Evolutionary conservation across 2,797 vertebrate species (phyloP).

Genomic region (Alosa sapidissima): DNA sequence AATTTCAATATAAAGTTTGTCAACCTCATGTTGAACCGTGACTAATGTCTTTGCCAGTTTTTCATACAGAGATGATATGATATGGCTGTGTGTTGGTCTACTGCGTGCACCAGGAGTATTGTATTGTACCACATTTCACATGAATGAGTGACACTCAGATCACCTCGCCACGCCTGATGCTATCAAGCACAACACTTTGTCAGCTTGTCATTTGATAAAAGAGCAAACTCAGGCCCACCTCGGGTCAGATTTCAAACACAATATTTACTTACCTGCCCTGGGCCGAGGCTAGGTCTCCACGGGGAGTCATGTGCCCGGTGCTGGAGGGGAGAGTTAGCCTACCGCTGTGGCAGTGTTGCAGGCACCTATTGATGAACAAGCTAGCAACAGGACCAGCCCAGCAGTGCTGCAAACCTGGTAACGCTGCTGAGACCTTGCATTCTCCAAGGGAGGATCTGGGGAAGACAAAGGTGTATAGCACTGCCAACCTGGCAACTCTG

Average conservation of each 20-base stretch:
- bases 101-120: neutral
- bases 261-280: constrained; percentile 12
- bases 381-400: neutral
- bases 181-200: constrained; percentile 1
- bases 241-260: neutral
- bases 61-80: neutral
- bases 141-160: neutral
- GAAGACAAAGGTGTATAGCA: neutral
- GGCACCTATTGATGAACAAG: neutral
- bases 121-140: neutral
- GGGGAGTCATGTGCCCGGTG: neutral
- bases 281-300: neutral
- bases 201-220: constrained; percentile 11
- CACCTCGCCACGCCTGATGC: neutral
- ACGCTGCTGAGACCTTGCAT: too few species aligned
- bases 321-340: neutral
- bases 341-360: neutral
- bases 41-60: neutral
- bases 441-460: too few species aligned
- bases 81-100: neutral
- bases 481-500: neutral
- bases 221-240: constrained; percentile 6
- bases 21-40: neutral
- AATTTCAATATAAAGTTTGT: neutral
- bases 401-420: neutral